Conservation (phyloP, 2,888 invertebrate genomes). For the Dione juno region DNA sequence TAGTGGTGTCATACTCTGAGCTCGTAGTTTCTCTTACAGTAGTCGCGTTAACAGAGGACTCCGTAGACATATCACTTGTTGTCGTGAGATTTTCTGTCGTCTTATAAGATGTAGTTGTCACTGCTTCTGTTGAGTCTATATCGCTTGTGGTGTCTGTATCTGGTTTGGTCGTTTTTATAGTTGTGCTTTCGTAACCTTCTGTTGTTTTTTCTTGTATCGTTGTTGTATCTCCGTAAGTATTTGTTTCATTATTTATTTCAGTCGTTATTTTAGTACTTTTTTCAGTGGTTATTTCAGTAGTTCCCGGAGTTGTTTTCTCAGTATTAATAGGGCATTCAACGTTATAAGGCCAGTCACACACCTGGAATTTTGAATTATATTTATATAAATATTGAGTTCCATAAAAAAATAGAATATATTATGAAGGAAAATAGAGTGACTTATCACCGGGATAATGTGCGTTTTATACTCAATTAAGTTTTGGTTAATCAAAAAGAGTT, state of each 20-base stretch:
- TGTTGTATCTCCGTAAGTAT: conserved; percentile 3
- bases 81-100: too few species aligned
- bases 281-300: background rate
- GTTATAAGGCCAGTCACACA: conserved; percentile 10
- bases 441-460: too few species aligned
- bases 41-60: background rate
- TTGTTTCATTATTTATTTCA: background rate
- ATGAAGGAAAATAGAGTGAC: too few species aligned
- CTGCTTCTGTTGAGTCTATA: too few species aligned
- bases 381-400: background rate
- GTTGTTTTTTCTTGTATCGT: conserved; percentile 7
- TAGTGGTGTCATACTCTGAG: background rate
- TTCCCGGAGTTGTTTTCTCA: background rate
- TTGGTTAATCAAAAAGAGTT: too few species aligned
- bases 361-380: background rate
- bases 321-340: background rate
- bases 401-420: too few species aligned
- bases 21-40: background rate
- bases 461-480: too few species aligned
- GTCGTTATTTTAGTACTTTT: background rate
- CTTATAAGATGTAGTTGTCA: too few species aligned
- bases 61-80: background rate
- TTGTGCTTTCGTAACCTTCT: too few species aligned
- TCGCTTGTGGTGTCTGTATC: too few species aligned
- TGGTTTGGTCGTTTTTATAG: too few species aligned